Conservation (phyloP, 2,888 invertebrate genomes). For the Hemithea aestivaria region DNA sequence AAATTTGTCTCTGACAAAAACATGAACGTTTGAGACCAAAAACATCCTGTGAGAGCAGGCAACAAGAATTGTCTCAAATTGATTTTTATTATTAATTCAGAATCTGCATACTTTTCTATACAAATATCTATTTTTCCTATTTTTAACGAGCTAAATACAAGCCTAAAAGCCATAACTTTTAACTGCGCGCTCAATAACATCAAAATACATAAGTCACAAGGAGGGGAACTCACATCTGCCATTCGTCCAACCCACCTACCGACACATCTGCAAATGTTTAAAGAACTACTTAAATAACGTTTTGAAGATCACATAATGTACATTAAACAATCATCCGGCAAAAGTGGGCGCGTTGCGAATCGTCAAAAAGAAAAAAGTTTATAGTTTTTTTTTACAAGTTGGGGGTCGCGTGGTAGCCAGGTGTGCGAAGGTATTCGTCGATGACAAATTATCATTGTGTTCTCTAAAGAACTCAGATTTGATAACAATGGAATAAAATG, state of each 20-base stretch:
- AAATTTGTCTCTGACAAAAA: too few species aligned
- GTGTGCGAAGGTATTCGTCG: slow-evolving; percentile 56
- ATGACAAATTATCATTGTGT: slow-evolving; percentile 76
- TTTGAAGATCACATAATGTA: slow-evolving; percentile 75
- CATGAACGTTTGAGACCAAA: too few species aligned
- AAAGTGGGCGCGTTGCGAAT: slow-evolving; percentile 70
- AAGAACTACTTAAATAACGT: slow-evolving; percentile 73
- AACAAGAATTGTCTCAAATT: too few species aligned
- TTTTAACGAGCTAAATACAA: too few species aligned
- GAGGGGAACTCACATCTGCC: slow-evolving; percentile 56
- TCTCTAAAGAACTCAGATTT: slow-evolving; percentile 49
- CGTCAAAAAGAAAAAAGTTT: slow-evolving; percentile 37
- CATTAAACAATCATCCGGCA: slow-evolving; percentile 74
- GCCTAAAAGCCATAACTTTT: too few species aligned
- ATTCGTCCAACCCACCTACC: slow-evolving; percentile 49
- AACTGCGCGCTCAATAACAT: slow-evolving; percentile 25
- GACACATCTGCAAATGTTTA: slow-evolving; percentile 68
- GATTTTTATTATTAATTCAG: too few species aligned
- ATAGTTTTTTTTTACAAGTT: slow-evolving; percentile 33
- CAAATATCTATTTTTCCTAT: too few species aligned
- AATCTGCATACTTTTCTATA: too few species aligned
- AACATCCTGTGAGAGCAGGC: too few species aligned
- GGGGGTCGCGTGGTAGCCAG: slow-evolving; percentile 69
- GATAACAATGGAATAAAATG: slow-evolving; percentile 54
- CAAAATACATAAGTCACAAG: slow-evolving; percentile 49